Percentiles rank a stretch among this genome's conserved stretches.
These are phyloP conservation scores for Hormiphora californensis DNA, from an alignment of 37 sponge, comb jelly and placozoan genomes.

Conservation along the genomic window DNA sequence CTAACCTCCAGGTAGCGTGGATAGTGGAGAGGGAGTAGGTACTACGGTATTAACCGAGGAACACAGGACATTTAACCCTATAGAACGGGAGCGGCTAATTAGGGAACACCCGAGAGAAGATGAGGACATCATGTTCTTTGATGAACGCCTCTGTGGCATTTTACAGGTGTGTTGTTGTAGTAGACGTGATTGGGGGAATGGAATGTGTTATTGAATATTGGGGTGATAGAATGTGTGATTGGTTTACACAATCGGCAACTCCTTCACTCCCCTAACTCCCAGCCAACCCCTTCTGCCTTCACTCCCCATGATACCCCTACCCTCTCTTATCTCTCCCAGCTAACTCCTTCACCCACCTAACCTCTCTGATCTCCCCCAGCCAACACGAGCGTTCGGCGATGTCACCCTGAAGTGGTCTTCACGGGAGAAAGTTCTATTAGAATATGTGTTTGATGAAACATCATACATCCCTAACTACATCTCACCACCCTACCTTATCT, in stretches of 20 bases:
- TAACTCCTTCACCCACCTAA: too few relatives aligned
- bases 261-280: too few relatives aligned
- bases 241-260: too few relatives aligned
- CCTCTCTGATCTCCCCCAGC: conserved; percentile 5
- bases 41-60: conserved; percentile 1
- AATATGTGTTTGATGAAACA: conserved; percentile 28
- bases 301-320: too few relatives aligned
- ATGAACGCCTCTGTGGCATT: conserved; percentile 25
- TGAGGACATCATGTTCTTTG: conserved; percentile 45
- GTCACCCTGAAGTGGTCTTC: conserved; percentile 1
- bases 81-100: conserved; percentile 8
- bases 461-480: conserved; percentile 16
- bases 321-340: too few relatives aligned
- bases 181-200: too few relatives aligned
- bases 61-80: conserved; percentile 19
- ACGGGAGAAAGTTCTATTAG: not conserved
- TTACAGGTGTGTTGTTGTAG: too few relatives aligned
- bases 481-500: conserved; percentile 7
- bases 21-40: not conserved
- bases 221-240: too few relatives aligned
- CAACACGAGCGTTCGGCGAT: conserved; percentile 28
- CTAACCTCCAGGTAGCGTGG: not conserved
- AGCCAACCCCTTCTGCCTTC: too few relatives aligned
- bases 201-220: too few relatives aligned
- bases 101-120: conserved; percentile 6